Evolutionary conservation across 2,113 vertebrate species (phyloP).

Genomic region (Chionomys nivalis): DNA sequence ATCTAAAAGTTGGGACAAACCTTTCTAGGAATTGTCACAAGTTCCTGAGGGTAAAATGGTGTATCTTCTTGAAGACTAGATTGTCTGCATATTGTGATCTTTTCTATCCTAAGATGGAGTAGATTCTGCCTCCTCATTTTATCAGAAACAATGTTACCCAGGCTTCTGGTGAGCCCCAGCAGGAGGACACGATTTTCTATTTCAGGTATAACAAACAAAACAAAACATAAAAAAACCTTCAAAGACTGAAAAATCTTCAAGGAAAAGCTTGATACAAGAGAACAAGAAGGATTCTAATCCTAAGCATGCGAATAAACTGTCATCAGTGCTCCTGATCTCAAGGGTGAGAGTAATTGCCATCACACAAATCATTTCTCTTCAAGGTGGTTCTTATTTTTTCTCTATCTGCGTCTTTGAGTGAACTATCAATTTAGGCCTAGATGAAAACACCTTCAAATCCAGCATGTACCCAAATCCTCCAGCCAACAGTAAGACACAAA

Average conservation of each 20-base stretch:
- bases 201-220: background rate
- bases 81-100: background rate
- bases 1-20: background rate
- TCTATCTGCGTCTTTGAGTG: background rate
- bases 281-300: background rate
- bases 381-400: background rate
- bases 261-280: background rate
- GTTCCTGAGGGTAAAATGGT: background rate
- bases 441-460: background rate
- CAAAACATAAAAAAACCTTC: background rate
- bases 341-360: background rate
- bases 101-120: background rate
- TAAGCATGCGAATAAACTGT: background rate
- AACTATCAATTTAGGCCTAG: background rate
- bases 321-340: background rate
- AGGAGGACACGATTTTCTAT: background rate
- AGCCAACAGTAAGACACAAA: background rate
- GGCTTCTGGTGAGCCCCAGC: background rate
- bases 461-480: background rate
- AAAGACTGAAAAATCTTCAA: background rate
- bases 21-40: slow-evolving; percentile 4
- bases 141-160: background rate
- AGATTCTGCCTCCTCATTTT: background rate
- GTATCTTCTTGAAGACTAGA: background rate
- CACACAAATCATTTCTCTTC: background rate